Percentiles rank a stretch among this genome's conserved stretches.
Conservation (phyloP, 1,140 invertebrate species). For the Drosophila albomicans region DNA sequence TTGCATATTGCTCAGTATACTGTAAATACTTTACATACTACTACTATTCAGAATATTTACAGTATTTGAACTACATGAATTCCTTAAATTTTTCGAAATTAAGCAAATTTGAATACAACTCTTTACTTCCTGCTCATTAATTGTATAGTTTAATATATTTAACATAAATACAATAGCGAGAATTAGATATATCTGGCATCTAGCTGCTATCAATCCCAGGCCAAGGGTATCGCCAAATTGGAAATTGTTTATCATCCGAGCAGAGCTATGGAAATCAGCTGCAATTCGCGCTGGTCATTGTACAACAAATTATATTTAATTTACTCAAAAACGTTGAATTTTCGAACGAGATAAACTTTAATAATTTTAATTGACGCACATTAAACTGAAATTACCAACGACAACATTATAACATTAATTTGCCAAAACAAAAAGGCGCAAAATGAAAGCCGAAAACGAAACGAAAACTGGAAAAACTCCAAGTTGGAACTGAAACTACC, state of each 20-base stretch:
- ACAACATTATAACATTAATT: slow-evolving; percentile 51
- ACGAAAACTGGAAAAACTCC: slow-evolving; percentile 22
- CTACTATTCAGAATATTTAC: no score
- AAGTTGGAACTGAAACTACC: slow-evolving; percentile 1
- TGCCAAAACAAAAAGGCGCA: slow-evolving; percentile 64
- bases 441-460: slow-evolving; percentile 62
- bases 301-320: slow-evolving; percentile 74
- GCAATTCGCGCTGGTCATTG: slow-evolving; percentile 37
- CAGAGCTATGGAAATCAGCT: slow-evolving; percentile 23
- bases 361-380: slow-evolving; percentile 81
- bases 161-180: neutral
- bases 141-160: no score
- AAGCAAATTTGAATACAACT: no score
- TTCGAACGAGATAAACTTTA: slow-evolving; percentile 64
- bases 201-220: neutral
- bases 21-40: no score
- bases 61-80: no score
- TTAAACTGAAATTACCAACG: slow-evolving; percentile 72
- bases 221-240: slow-evolving; percentile 7
- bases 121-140: no score
- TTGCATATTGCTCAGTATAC: no score
- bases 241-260: slow-evolving; percentile 6
- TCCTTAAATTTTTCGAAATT: no score
- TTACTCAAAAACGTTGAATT: slow-evolving; percentile 47
- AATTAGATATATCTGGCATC: neutral